Evolutionary conservation across 1,140 invertebrate species (phyloP), one percentile per base, ranked within the genome.

Genomic region (Drosophila persimilis): DNA sequence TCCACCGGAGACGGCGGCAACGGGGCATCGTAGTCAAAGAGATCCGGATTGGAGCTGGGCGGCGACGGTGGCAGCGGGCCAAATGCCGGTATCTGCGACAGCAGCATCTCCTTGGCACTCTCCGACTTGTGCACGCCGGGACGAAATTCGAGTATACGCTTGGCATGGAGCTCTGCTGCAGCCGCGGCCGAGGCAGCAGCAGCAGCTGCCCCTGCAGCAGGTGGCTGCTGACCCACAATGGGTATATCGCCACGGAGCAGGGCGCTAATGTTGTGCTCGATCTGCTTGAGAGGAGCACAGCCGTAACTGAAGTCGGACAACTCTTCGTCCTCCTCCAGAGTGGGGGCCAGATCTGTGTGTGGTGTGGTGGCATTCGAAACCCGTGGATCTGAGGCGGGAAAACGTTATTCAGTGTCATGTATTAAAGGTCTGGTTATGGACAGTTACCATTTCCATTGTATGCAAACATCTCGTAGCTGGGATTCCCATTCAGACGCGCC

Each of bases 1-100:
- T 89, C 84, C 24, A 84, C 76, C 0, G 96, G 95, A n/a, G 95
- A 95, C 69, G 96, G 96, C 26, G 96, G 95, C 39, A 95, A 95
- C 69, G 96, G 96, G 64, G 95, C 95, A 80, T 91, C 86, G 44
- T 81, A 91, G 46, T 91, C 90, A 22, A 90, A 89, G n/a, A 81
- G 29, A 54, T 91, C 91, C 26, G 90, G 89, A 78, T 91, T 91
- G 8, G 90, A 90, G 51, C 77, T 83, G 1, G 73, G 92, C 61
- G 61, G 92, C 54, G 77, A 92, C 65, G 76, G 91, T 62, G 73
- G 92, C 89, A 88, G 83, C 72, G 84, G 92, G 62, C 54, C 93
- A 59, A 91, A 84, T 22, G 64, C 70, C n/a, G 80, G 61, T 46
- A 71, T 78, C 61, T 91, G 92, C 46, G 93, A 93, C 17, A 94